Evolutionary conservation across 2,888 invertebrate species (phyloP).

Genomic region (Cheilosia variabilis): DNA sequence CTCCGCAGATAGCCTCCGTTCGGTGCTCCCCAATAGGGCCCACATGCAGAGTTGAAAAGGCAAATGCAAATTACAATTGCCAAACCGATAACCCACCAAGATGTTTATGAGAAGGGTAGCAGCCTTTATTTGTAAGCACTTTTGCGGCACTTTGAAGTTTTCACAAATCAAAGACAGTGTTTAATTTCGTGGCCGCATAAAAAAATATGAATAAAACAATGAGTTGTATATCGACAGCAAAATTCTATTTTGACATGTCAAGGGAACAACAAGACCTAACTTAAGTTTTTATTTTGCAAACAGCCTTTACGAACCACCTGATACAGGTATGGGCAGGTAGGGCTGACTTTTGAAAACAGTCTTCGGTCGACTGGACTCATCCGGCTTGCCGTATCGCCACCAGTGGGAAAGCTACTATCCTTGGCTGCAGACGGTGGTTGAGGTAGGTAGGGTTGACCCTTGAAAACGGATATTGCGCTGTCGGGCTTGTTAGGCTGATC

Average conservation of each 20-base stretch:
- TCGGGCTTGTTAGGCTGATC: background rate
- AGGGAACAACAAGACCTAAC: background rate
- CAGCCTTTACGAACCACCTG: constrained; percentile 31
- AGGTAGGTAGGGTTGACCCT: constrained; percentile 20
- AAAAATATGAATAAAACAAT: background rate
- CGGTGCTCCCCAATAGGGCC: constrained; percentile 12
- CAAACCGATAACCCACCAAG: background rate
- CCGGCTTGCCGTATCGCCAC: constrained; percentile 17
- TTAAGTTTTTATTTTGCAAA: background rate
- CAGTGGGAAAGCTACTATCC: background rate
- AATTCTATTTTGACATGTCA: background rate
- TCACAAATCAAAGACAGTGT: too few relatives aligned
- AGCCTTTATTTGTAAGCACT: constrained; percentile 3
- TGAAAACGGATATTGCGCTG: background rate
- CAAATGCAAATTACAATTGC: constrained; percentile 10
- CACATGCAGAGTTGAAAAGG: constrained; percentile 44
- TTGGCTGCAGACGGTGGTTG: background rate
- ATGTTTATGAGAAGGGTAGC: background rate
- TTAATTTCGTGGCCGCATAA: background rate
- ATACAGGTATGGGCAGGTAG: constrained; percentile 40
- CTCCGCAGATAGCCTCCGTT: constrained; percentile 1
- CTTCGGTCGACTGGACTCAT: background rate
- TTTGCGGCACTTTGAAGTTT: background rate
- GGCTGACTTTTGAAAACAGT: constrained; percentile 30
- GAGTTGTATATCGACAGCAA: background rate